phyloP scores from a whole-genome alignment of 2,113 vertebrate genomes.

The Hypomesus transpacificus region DNA sequence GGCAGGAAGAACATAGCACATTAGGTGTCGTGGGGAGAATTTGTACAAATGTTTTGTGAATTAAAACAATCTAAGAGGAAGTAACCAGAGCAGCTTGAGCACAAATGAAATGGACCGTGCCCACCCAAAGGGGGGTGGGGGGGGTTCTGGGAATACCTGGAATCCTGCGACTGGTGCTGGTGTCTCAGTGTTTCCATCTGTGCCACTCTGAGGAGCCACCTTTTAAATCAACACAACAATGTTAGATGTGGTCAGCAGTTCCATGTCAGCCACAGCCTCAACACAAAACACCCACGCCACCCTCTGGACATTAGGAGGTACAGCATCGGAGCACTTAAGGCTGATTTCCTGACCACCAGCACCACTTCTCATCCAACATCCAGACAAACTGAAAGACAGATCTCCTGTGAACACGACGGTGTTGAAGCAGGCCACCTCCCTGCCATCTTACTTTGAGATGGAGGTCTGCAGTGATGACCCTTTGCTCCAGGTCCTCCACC shows the following conservation, averaged over 20 bases:
- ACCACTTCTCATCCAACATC: no score
- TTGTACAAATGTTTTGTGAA: no score
- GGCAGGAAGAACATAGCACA: background rate
- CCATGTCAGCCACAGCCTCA: background rate
- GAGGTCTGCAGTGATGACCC: constrained; percentile 84
- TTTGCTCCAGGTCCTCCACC: constrained; percentile 92
- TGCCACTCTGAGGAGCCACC: constrained; percentile 57
- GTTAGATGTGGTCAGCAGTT: constrained; percentile 4
- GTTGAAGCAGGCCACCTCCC: background rate
- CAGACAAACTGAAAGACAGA: background rate
- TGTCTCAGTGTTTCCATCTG: constrained; percentile 54
- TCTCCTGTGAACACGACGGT: background rate
- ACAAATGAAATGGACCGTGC: no score
- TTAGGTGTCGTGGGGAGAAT: background rate
- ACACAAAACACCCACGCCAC: background rate
- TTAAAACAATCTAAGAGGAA: no score
- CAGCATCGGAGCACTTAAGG: background rate
- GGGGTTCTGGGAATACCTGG: constrained; percentile 56
- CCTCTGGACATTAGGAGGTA: constrained; percentile 7
- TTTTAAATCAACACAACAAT: constrained; percentile 39
- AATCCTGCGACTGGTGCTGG: constrained; percentile 56
- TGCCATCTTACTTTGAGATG: constrained; percentile 80
- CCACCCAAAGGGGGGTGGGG: rapidly evolving
- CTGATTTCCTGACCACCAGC: no score
- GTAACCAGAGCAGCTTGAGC: no score